A percentile compares a stretch with the other conserved stretches of the same genome.
These are phyloP conservation scores for Agapornis canus DNA, from an alignment of 2,797 vertebrate genomes.

Conservation along the genomic window DNA sequence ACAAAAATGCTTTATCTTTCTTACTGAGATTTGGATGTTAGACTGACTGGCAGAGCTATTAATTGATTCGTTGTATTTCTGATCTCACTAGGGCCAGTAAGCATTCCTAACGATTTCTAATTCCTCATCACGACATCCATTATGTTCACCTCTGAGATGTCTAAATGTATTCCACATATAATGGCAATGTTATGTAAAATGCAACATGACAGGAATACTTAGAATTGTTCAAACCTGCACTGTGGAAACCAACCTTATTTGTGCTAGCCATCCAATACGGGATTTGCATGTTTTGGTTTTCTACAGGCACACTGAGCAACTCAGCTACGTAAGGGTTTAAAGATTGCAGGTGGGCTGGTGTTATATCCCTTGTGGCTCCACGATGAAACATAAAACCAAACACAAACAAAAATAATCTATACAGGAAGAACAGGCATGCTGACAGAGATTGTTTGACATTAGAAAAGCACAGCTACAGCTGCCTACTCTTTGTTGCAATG, in stretches of 20 bases:
- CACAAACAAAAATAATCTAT: slow-evolving; percentile 2
- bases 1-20: slow-evolving; percentile 48
- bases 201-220: slow-evolving; percentile 54
- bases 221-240: not conserved
- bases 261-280: not conserved
- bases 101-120: slow-evolving; percentile 44
- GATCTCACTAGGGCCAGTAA: slow-evolving; percentile 38
- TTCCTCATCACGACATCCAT: slow-evolving; percentile 47
- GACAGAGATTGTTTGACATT: slow-evolving; percentile 12
- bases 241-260: not conserved
- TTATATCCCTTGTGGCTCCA: not conserved
- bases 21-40: slow-evolving; percentile 25
- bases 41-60: slow-evolving; percentile 57
- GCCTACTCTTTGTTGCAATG: slow-evolving; percentile 36
- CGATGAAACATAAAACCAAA: slow-evolving; percentile 6
- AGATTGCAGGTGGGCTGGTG: not conserved
- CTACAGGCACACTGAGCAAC: not conserved
- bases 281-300: not conserved
- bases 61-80: slow-evolving; percentile 54
- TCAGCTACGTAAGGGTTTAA: not conserved
- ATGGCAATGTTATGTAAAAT: slow-evolving; percentile 51
- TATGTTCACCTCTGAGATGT: slow-evolving; percentile 51
- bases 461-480: slow-evolving; percentile 46
- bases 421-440: not conserved
- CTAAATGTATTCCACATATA: slow-evolving; percentile 20